These are phyloP conservation scores for Ophraella communa DNA, from an alignment of 2,888 invertebrate species.

Conservation along the genomic window DNA sequence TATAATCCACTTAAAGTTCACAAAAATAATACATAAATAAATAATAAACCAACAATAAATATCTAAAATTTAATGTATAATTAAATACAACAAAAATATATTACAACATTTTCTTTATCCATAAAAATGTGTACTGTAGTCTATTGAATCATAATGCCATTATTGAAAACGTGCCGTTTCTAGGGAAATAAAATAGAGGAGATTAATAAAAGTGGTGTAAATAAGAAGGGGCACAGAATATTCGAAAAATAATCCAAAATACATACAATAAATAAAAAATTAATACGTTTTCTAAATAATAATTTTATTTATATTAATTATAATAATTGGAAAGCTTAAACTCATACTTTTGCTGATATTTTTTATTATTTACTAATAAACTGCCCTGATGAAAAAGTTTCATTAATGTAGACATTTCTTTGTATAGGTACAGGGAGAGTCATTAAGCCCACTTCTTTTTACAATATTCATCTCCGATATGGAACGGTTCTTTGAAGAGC, in stretches of 20 bases:
- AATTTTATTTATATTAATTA: neutral
- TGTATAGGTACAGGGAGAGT: no score
- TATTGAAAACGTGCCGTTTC: slow-evolving; percentile 30
- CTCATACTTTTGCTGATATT: no score
- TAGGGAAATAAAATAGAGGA: slow-evolving; percentile 12
- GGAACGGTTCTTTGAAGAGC: no score
- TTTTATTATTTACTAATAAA: no score
- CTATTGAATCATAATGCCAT: slow-evolving; percentile 1
- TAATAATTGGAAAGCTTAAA: no score
- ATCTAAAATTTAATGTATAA: neutral
- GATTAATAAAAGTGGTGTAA: slow-evolving; percentile 37
- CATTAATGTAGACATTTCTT: no score
- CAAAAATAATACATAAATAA: no score
- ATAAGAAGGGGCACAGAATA: slow-evolving; percentile 31
- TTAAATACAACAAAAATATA: neutral
- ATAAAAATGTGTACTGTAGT: slow-evolving; percentile 1
- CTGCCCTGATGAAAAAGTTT: no score
- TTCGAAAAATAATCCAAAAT: slow-evolving; percentile 16
- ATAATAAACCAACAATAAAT: no score
- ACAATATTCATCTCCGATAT: no score
- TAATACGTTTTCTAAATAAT: neutral
- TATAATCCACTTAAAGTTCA: no score
- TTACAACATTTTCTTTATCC: neutral
- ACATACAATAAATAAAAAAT: slow-evolving; percentile 17
- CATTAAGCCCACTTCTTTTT: no score